Evolutionary conservation across 2,113 vertebrate species (phyloP).

Genomic region (Fregata magnificens): DNA sequence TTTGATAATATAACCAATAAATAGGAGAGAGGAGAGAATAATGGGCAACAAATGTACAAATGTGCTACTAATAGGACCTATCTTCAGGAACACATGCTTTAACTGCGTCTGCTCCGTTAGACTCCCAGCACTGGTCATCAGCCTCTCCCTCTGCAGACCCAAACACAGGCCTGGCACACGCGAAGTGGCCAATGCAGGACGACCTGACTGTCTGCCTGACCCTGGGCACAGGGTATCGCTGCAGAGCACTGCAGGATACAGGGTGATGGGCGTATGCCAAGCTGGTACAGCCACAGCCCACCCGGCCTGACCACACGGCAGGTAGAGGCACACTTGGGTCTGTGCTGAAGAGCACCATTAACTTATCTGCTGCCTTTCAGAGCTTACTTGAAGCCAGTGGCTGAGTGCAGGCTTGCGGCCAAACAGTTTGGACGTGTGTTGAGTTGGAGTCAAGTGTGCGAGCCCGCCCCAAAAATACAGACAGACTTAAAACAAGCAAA

Average conservation of each 20-base stretch:
- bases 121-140: neutral
- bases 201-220: neutral
- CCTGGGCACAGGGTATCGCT: neutral
- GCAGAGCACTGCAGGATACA: neutral
- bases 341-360: neutral
- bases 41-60: neutral
- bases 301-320: neutral
- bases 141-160: neutral
- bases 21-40: neutral
- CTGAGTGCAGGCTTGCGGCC: neutral
- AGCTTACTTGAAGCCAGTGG: neutral
- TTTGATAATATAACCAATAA: neutral
- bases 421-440: neutral
- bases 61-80: neutral
- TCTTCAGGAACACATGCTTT: neutral
- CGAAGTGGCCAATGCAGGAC: neutral
- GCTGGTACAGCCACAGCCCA: neutral
- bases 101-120: neutral
- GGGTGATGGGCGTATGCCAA: fast-evolving
- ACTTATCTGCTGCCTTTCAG: neutral
- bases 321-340: fast-evolving
- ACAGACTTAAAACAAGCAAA: neutral
- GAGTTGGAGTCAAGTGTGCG: neutral
- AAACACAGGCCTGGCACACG: neutral
- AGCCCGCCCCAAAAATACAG: neutral